Percentiles rank a stretch among this genome's conserved stretches.
These are phyloP conservation scores for Lycocerus yunnanus DNA, from an alignment of 2,888 invertebrate genomes.

Conservation along the genomic window DNA sequence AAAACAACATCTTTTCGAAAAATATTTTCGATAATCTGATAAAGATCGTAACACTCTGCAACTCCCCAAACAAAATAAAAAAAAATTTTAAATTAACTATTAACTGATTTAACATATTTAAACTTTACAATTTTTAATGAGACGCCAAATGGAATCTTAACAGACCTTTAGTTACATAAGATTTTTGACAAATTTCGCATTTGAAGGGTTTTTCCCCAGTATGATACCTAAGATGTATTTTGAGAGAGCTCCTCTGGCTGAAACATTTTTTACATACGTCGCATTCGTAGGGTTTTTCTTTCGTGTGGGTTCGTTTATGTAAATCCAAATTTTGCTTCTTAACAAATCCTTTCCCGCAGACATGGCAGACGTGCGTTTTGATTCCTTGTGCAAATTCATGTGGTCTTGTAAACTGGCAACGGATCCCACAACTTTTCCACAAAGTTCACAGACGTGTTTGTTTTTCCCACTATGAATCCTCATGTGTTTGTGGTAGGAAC, in stretches of 20 bases:
- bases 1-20: neutral
- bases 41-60: neutral
- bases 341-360: conserved; percentile 57
- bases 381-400: conserved; percentile 48
- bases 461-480: conserved; percentile 23
- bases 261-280: conserved; percentile 24
- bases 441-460: conserved; percentile 54
- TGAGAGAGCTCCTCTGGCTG: neutral
- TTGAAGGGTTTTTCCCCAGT: neutral
- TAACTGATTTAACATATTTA: neutral
- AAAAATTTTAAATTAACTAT: neutral
- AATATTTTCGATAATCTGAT: neutral
- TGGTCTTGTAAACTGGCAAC: conserved; percentile 41
- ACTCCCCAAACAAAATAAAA: neutral
- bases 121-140: neutral
- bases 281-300: conserved; percentile 60
- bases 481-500: conserved; percentile 21
- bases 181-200: neutral
- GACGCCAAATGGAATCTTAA: neutral
- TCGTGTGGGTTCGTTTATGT: conserved; percentile 61
- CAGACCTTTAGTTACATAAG: conserved; percentile 55
- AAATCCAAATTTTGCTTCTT: conserved; percentile 53
- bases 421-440: conserved; percentile 59
- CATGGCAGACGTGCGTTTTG: conserved; percentile 45
- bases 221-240: neutral